Evolutionary conservation across 2,113 vertebrate species (phyloP).

Genomic region (Tupaia tana): DNA sequence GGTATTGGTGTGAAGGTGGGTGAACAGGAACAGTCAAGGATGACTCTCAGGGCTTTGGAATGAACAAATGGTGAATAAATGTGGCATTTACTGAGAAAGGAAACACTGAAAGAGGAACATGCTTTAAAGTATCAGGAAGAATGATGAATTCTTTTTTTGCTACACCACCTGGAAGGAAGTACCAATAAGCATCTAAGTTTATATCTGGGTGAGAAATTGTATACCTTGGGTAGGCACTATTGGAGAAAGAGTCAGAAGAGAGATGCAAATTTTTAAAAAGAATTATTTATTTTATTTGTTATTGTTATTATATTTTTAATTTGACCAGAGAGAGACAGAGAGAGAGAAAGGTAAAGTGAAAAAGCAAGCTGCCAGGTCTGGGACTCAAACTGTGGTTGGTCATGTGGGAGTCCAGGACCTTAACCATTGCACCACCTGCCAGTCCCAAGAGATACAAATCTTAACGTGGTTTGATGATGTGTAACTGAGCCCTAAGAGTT

Average conservation of each 20-base stretch:
- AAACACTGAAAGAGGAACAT: neutral
- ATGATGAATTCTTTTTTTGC: constrained; percentile 4
- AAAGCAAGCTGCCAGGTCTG: no score
- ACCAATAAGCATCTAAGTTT: neutral
- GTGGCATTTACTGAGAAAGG: neutral
- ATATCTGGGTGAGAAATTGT: neutral
- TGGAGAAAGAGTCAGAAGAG: neutral
- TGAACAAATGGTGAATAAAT: neutral
- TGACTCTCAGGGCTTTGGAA: neutral
- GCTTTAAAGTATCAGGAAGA: neutral
- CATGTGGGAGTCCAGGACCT: no score
- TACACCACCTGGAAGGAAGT: neutral
- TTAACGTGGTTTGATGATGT: neutral
- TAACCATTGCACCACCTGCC: no score
- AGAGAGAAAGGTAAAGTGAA: no score
- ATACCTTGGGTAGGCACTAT: neutral
- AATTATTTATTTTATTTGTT: no score
- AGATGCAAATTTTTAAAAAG: neutral
- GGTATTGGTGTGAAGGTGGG: neutral
- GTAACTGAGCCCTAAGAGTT: neutral
- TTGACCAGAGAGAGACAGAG: no score
- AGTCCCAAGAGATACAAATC: neutral
- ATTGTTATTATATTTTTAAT: no score
- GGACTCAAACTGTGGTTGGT: no score
- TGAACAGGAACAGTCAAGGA: neutral